Base-by-base conservation (phyloP, 2,113 vertebrate genomes). In the Lates calcarifer region DNA sequence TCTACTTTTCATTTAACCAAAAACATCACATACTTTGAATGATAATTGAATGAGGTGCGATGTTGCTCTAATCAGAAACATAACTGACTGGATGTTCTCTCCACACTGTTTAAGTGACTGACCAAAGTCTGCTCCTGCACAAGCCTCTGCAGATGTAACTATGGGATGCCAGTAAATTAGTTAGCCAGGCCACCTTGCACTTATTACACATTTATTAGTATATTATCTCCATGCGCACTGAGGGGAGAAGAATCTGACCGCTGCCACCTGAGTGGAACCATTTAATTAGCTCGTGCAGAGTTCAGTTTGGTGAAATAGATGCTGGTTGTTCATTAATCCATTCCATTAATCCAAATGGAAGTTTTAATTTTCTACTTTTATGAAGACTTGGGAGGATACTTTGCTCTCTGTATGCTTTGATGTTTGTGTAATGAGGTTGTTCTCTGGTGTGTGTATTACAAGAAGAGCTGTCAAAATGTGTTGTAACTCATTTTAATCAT, bases 401-500 rank as follows among this genome's bases (percentile, higher is more conserved):
- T 37, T 58, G 60, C 70, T 62, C 9, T 53, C 6, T 53, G 63
- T 74, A 20, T 55, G 66, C 37, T 67, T 77, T 77, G 53, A 31
- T 81, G 75, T 89, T 62, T 74, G 35, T 74, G 22, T 82, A 72
- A 63, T 55, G 49, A 81, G 53, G 33, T 70, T 66, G 39, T 81
- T 68, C 67, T 80, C 49, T 70, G 49, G 66, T 68, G 67, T 70
- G 77, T 28, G 43, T 49, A 3, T 53, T n/a, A 63, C 37, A 84
- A 64, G 45, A 79, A 18, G 60, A 79, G 65, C 65, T 64, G 71
- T 89, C 72, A 33, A 28, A 66, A 67, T 33, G 60, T 60, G 28
- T 67, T 37, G 45, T 74, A 76, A 65, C 57, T 77, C 64, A 29
- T 82, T 79, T 89, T 67, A 79, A 77, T 70, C 80, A 45, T 69